Evolutionary conservation across 2,113 vertebrate species (phyloP), one percentile per base, ranked within the genome.

Genomic region (Calypte anna): DNA sequence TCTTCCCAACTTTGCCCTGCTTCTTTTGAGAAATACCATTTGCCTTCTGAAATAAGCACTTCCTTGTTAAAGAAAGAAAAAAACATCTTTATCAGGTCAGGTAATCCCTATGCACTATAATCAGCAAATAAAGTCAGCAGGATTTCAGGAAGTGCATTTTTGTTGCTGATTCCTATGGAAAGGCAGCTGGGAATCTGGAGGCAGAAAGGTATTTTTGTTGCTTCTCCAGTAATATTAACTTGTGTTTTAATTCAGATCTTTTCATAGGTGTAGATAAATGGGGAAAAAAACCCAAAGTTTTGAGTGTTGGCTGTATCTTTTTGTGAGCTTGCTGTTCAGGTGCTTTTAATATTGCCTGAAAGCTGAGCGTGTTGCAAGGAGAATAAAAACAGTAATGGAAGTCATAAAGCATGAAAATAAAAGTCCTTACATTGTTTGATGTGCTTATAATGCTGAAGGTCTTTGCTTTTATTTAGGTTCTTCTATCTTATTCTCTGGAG

Each of bases 311-410:
- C 46, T 70, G 14, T 63, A 25, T 67, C 61, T 25, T 83, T 91
- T 92, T 83, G 83, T 68, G 86, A 63, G 25, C 73, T 90, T 74
- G 74, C 84, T 36, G 14, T 67, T 94, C 88, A 88, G 76, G 44
- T 92, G 88, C 72, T 94, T 96, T 94, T 90, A 88, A 90, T 91
- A 63, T 75, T 53, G 16, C 73, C 61, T 48, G 64, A 80, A 77
- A 17, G 46, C 55, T 76, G 38, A 67, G 43, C 28, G 8, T 80
- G 94, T 74, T 80, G 58, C 30, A 78, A 70, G 88, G 68, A 55
- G 73, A 53, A 75, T 81, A 91, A 95, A 96, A 86, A 14, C 21
- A 46, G 68, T 6, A 25, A 40, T 93, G 88, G 85, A 92, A 92
- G 62, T n/a, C 90, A 83, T 86, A 88, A 58, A 91, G 51, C 81